Evolutionary conservation across 2,888 invertebrate genomes (phyloP).

Genomic region (Ommatoiulus sabulosus): DNA sequence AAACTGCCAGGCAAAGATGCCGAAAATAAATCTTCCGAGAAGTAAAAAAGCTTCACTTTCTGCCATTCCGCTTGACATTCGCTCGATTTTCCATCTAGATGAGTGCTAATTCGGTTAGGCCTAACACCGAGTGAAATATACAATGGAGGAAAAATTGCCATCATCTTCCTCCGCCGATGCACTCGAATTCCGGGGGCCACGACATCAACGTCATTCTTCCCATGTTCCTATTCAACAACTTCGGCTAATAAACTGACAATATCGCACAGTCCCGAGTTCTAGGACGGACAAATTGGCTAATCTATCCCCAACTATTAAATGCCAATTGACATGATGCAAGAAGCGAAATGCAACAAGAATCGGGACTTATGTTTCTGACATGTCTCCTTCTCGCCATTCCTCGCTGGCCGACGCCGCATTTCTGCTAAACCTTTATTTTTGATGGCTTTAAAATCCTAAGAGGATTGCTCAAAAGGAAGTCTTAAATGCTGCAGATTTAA

Average conservation of each 20-base stretch:
- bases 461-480: conserved; percentile 3
- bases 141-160: neutral
- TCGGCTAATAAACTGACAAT: neutral
- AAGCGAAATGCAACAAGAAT: conserved; percentile 35
- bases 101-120: conserved; percentile 44
- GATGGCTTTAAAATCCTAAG: conserved; percentile 35
- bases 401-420: neutral
- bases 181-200: neutral
- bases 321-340: conserved; percentile 46
- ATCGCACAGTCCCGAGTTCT: neutral
- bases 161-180: neutral
- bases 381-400: neutral
- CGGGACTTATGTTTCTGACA: conserved; percentile 12
- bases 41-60: neutral
- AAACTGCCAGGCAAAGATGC: conserved; percentile 18
- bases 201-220: neutral
- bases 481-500: conserved; percentile 20
- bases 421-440: neutral
- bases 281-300: conserved; percentile 38
- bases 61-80: neutral
- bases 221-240: neutral
- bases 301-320: conserved; percentile 23
- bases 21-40: neutral
- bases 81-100: neutral
- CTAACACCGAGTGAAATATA: neutral